Evolutionary conservation across 1,140 invertebrate genomes (phyloP), one percentile per base, ranked within the genome.

Genomic region (Caenorhabditis inopinata): DNA sequence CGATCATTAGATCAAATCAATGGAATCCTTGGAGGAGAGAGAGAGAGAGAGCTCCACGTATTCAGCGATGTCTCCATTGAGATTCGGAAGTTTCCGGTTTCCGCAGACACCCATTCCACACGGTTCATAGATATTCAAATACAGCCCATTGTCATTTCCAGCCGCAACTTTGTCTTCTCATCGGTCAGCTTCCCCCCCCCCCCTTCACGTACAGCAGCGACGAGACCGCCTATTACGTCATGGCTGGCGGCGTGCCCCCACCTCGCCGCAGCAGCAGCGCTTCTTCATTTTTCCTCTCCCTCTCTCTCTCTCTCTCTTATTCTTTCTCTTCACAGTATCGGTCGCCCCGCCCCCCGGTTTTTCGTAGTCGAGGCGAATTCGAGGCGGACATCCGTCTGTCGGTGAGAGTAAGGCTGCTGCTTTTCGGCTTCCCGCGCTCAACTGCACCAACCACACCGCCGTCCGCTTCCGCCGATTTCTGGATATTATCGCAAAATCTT

Each of bases 121-220:
- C 58, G 58, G 58, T 68, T 32, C 58, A 68, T 68, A 68, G 35
- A 68, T 68, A 68, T 68, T 68, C 58, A 68, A 68, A 68, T 68
- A 68, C 58, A 68, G 58, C 58, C 58, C 25, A 11, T 32, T 32
- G n/a, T n/a, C n/a, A n/a, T 58, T 58, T 32, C 51, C 27, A 16
- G 27, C 27, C 58, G 11, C 53, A 7, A 21, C 53, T 21, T 29
- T n/a, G 35, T 68, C 53, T 29, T 21, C 11, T 9, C 25, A n/a
- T 51, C 12, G 48, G 58, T 38, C 58, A 68, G 32, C 21, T 68
- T 23, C 58, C 14, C 4, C 27, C 35, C 23, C 27, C 7, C 35
- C 18, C 32, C n/a, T n/a, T 62, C 32, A 6, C 18, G 29, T n/a
- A 32, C 18, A 23, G 27, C 25, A 58, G 27, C 9, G 21, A 62